Percentiles rank a stretch among this genome's conserved stretches.
Evolutionary conservation across 1,140 invertebrate genomes (phyloP).

Genomic region (Drosophila melanogaster): DNA sequence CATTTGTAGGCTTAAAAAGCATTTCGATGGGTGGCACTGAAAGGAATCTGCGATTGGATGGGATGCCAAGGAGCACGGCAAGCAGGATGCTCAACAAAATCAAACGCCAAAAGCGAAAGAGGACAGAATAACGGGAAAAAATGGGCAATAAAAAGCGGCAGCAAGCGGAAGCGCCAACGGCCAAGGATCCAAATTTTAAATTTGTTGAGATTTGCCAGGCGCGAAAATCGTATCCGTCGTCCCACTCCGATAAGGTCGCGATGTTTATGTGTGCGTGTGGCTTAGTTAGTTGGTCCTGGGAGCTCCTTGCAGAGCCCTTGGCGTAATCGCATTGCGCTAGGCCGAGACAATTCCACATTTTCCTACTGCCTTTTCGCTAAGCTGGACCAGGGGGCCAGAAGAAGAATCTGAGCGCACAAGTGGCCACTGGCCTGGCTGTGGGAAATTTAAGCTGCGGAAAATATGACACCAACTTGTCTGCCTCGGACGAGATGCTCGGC

Average conservation of each 20-base stretch:
- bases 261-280: conserved; percentile 5
- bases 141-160: conserved; percentile 70
- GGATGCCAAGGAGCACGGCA: conserved; percentile 3
- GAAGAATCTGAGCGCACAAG: conserved; percentile 42
- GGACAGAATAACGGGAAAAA: conserved; percentile 46
- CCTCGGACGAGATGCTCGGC: conserved; percentile 20
- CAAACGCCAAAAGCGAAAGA: conserved; percentile 68
- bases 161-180: conserved; percentile 69
- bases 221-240: conserved; percentile 74
- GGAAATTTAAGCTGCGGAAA: conserved; percentile 81
- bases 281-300: conserved; percentile 32
- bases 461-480: conserved; percentile 74
- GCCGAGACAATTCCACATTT: conserved; percentile 40
- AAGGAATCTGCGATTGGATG: background rate
- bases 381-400: conserved; percentile 24
- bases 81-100: conserved; percentile 74
- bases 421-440: conserved; percentile 54
- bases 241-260: background rate
- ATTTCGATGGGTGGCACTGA: conserved; percentile 16
- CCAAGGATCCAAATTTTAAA: conserved; percentile 60
- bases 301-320: conserved; percentile 10
- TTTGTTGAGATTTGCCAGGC: conserved; percentile 78
- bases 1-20: conserved; percentile 83
- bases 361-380: conserved; percentile 5
- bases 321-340: conserved; percentile 65